Evolutionary conservation across 2,113 vertebrate genomes (phyloP).

Genomic region (Pachycephala philippinensis): DNA sequence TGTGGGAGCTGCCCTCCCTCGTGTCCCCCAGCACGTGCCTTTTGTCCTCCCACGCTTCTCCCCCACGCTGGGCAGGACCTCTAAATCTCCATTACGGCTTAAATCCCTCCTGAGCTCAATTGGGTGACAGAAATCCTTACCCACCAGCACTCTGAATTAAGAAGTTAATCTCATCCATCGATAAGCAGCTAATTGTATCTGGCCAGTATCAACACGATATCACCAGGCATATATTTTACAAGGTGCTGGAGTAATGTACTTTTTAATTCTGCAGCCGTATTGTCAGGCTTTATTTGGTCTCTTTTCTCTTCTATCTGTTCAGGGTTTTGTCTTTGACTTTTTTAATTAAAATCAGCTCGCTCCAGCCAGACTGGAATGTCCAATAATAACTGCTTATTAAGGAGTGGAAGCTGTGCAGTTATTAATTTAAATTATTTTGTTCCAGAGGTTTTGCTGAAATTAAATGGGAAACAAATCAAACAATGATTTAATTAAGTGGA

Average conservation of each 20-base stretch:
- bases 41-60: background rate
- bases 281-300: background rate
- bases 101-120: background rate
- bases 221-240: background rate
- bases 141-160: background rate
- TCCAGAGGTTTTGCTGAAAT: slow-evolving; percentile 60
- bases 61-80: background rate
- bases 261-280: background rate
- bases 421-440: slow-evolving; percentile 68
- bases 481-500: slow-evolving; percentile 63
- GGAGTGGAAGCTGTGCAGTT: slow-evolving; percentile 28
- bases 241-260: background rate
- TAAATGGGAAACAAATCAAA: slow-evolving; percentile 61
- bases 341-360: slow-evolving; percentile 59
- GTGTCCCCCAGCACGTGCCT: rapidly evolving
- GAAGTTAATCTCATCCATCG: background rate
- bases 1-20: background rate
- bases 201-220: background rate
- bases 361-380: slow-evolving; percentile 18
- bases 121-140: background rate
- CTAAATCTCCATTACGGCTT: background rate
- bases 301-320: slow-evolving; percentile 14
- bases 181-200: slow-evolving; percentile 25
- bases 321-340: slow-evolving; percentile 43
- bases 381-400: slow-evolving; percentile 60